Evolutionary conservation across 2,113 vertebrate genomes (phyloP).

Genomic region (Lepus timidus): DNA sequence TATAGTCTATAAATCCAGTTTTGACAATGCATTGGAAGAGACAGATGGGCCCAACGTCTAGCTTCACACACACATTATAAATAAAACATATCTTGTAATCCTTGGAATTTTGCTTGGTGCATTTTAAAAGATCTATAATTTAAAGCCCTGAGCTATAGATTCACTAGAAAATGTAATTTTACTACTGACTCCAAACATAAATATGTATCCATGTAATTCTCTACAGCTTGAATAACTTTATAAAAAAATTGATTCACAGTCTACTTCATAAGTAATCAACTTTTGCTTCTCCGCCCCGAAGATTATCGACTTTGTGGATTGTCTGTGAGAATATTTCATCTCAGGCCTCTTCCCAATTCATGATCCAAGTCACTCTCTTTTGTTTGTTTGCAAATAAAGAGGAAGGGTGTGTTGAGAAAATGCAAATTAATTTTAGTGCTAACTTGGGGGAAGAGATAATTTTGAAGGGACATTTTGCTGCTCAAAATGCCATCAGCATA

Average conservation of each 20-base stretch:
- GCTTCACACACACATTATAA: slow-evolving; percentile 78
- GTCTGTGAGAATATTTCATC: slow-evolving; percentile 45
- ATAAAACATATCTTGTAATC: slow-evolving; percentile 81
- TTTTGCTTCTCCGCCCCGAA: slow-evolving; percentile 39
- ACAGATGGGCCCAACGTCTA: slow-evolving; percentile 69
- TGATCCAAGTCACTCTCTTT: neutral
- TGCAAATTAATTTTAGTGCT: slow-evolving; percentile 26
- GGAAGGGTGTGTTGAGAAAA: slow-evolving; percentile 24
- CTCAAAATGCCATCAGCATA: neutral
- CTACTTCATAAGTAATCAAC: slow-evolving; percentile 66
- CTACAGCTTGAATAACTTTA: slow-evolving; percentile 60
- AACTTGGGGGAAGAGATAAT: slow-evolving; percentile 10
- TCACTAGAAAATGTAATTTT: slow-evolving; percentile 79
- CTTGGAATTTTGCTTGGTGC: slow-evolving; percentile 71
- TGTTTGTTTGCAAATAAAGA: neutral
- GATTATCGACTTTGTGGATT: slow-evolving; percentile 43
- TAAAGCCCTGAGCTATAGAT: slow-evolving; percentile 63
- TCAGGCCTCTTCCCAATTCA: neutral
- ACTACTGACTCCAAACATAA: slow-evolving; percentile 69
- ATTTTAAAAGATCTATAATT: slow-evolving; percentile 75
- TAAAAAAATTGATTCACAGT: slow-evolving; percentile 46
- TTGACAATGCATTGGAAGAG: slow-evolving; percentile 74
- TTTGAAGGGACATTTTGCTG: neutral
- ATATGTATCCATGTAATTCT: slow-evolving; percentile 69
- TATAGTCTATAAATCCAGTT: slow-evolving; percentile 56